Conservation (phyloP, 2,888 invertebrate species). For the Oligia strigilis region DNA sequence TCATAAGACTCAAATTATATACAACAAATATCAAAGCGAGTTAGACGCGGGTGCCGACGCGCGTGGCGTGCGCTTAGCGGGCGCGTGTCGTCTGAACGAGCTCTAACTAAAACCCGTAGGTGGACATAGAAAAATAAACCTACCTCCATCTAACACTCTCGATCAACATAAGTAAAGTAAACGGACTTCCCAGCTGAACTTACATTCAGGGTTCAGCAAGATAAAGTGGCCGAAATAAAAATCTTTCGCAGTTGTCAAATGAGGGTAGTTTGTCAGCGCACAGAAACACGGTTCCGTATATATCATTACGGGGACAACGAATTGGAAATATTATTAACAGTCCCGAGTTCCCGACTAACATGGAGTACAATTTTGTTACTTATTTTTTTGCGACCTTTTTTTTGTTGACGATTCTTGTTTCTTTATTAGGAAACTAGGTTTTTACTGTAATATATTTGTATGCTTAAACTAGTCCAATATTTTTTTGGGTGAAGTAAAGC, state of each 20-base stretch:
- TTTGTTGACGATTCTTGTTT: constrained; percentile 35
- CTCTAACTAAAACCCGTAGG: neutral
- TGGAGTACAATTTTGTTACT: constrained; percentile 48
- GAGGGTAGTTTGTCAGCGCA: constrained; percentile 63
- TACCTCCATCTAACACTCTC: constrained; percentile 14
- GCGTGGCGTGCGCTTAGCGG: too few species aligned
- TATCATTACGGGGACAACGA: constrained; percentile 60
- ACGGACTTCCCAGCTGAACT: constrained; percentile 40
- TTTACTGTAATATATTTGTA: neutral
- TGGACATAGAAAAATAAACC: constrained; percentile 20
- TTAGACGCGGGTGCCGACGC: too few species aligned
- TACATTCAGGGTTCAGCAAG: constrained; percentile 53
- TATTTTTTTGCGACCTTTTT: constrained; percentile 49
- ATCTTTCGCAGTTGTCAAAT: constrained; percentile 66
- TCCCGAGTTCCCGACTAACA: constrained; percentile 52
- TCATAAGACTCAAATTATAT: too few species aligned
- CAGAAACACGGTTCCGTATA: constrained; percentile 60
- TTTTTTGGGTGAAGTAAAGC: neutral
- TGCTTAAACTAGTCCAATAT: neutral
- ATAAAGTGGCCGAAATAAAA: constrained; percentile 63
- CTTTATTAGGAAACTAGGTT: constrained; percentile 19
- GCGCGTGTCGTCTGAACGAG: too few species aligned
- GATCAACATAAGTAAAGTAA: constrained; percentile 57
- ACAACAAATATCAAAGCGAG: too few species aligned
- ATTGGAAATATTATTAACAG: constrained; percentile 65